Evolutionary conservation across 1,140 invertebrate genomes (phyloP).

Genomic region (Neodiprion pinetum): DNA sequence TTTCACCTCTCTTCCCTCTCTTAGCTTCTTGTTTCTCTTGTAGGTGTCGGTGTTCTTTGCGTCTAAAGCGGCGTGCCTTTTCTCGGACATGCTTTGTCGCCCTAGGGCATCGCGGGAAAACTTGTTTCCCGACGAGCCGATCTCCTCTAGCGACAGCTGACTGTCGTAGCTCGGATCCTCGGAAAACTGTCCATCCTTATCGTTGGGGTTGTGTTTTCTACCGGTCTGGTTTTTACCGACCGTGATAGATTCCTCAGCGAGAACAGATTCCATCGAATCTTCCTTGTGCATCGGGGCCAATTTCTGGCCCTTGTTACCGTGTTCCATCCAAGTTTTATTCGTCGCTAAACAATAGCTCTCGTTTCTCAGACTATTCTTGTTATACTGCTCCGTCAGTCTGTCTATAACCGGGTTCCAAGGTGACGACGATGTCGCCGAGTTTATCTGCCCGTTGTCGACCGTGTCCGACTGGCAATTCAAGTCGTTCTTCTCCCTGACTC

Average conservation of each 20-base stretch:
- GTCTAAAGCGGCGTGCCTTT: slow-evolving; percentile 91
- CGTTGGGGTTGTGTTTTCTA: slow-evolving; percentile 43
- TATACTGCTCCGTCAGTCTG: slow-evolving; percentile 76
- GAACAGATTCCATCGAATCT: slow-evolving; percentile 41
- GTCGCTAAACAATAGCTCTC: slow-evolving; percentile 87
- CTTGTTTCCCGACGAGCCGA: slow-evolving; percentile 66
- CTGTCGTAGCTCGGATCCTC: slow-evolving; percentile 77
- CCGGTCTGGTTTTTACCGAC: slow-evolving; percentile 30
- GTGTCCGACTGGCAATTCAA: slow-evolving; percentile 46
- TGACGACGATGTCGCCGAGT: slow-evolving; percentile 42
- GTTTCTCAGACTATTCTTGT: slow-evolving; percentile 69
- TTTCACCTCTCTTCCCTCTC: slow-evolving; percentile 68
- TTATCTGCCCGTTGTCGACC: slow-evolving; percentile 40
- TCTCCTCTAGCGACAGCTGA: slow-evolving; percentile 79
- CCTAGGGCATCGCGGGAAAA: slow-evolving; percentile 92
- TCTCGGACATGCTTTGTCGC: slow-evolving; percentile 96
- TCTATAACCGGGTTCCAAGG: slow-evolving; percentile 83
- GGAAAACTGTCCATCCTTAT: slow-evolving; percentile 58
- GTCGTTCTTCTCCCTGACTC: slow-evolving; percentile 51
- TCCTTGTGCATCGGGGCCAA: slow-evolving; percentile 40
- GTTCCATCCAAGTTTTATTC: slow-evolving; percentile 58
- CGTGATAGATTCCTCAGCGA: slow-evolving; percentile 49
- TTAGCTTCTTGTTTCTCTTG: slow-evolving; percentile 87
- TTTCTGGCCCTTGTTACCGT: slow-evolving; percentile 42
- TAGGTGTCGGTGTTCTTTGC: slow-evolving; percentile 95